phyloP scores from a whole-genome alignment of 2,797 vertebrate genomes.

The Antennarius maculatus region DNA sequence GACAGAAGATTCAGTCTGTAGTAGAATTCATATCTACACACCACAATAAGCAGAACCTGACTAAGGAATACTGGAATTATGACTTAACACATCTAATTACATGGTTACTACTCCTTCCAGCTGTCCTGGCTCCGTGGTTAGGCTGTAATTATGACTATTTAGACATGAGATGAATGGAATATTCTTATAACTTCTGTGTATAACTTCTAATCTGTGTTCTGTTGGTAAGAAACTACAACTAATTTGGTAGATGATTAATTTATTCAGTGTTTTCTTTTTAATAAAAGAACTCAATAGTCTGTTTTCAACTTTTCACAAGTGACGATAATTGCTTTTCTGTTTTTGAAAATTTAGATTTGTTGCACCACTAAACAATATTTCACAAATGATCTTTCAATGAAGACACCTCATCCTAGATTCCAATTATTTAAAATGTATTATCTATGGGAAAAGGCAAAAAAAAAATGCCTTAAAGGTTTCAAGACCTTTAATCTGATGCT shows the following conservation, averaged over 20 bases:
- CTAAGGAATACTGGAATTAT: slow-evolving; percentile 13
- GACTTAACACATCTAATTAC: slow-evolving; percentile 25
- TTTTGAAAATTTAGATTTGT: too few species aligned
- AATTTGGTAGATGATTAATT: background rate
- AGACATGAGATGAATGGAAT: slow-evolving; percentile 23
- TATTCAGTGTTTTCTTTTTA: background rate
- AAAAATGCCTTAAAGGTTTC: background rate
- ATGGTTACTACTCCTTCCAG: slow-evolving; percentile 19
- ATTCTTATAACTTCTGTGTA: slow-evolving; percentile 15
- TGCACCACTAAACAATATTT: background rate
- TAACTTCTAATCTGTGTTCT: slow-evolving; percentile 4
- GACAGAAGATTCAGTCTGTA: background rate
- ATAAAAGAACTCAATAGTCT: too few species aligned
- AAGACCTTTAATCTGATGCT: slow-evolving; percentile 15
- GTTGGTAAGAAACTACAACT: slow-evolving; percentile 8
- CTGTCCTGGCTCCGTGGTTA: slow-evolving; percentile 13
- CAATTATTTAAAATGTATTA: background rate
- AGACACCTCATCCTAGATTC: background rate
- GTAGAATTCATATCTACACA: background rate
- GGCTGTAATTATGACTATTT: slow-evolving; percentile 27
- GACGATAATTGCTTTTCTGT: too few species aligned
- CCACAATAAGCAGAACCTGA: slow-evolving; percentile 4
- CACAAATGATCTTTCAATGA: background rate
- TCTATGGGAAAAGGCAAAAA: background rate
- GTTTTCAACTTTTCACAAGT: too few species aligned